Base-by-base conservation (phyloP, 2,888 invertebrate genomes). In the Chymomyza procnemis region DNA sequence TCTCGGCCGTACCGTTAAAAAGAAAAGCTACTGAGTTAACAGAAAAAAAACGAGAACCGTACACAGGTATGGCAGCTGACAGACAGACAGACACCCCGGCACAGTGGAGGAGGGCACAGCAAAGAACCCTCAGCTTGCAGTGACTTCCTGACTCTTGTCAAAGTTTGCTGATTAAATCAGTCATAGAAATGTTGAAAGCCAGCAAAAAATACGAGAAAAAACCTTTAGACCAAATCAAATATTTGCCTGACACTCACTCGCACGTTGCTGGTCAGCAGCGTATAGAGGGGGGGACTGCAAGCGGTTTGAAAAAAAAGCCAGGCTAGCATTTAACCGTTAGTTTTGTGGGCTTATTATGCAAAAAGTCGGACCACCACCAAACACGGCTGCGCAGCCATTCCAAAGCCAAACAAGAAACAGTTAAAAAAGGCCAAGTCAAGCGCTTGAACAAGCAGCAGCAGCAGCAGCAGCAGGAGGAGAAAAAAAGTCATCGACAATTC, bases 331-430 rank as follows among this genome's bases (percentile, higher is more conserved):
- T 85, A 84, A 84, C 83, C 86, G 83, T 84, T 84, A 86, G 78
- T 80, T 87, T 87, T 85, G 87, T 79, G 86, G 87, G 80, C 83
- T 84, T 88, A 89, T 89, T 89, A 89, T 89, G 84, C 84, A 85
- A 86, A 75, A 67, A 74, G 76, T 74, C 71, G 80, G 81, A 85
- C 81, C 81, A 81, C 81, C 81, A 80, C 41, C 74, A 71, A 22
- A 30, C 56, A 26, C 69, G 61, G 71, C 78, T 74, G 70, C 54
- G 3, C 26, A 60, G 76, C 26, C 34, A 41, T 12, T 12, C 34
- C 12, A 41, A 50, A 16, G 54, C 81, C 77, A 85, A 85, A 82
- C 85, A 82, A 85, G 84, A 85, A 82, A 85, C 80, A 83, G 85
- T 83, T 82, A n/a, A 76, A 79, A n/a, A 80, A 83, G 71, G 66